These are phyloP conservation scores for Psylliodes chrysocephalus DNA, from an alignment of 2,888 invertebrate species.

Conservation along the genomic window DNA sequence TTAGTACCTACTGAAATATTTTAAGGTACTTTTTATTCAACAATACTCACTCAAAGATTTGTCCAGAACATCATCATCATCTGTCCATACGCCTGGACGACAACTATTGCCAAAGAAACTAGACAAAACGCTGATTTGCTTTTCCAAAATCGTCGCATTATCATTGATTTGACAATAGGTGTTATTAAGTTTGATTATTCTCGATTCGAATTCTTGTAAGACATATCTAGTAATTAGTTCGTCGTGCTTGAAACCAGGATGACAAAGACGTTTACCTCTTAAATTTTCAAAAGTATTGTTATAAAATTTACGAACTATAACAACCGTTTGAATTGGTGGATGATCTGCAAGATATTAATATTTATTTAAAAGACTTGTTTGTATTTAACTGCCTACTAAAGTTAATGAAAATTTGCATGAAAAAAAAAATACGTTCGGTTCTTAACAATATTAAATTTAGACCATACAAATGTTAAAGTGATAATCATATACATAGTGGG, in stretches of 20 bases:
- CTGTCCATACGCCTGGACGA: conserved; percentile 77
- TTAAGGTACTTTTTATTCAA: neutral
- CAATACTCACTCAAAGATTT: conserved; percentile 69
- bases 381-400: too few species aligned
- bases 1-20: neutral
- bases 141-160: conserved; percentile 64
- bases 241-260: conserved; percentile 71
- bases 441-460: too few species aligned
- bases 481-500: too few species aligned
- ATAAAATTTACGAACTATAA: conserved; percentile 67
- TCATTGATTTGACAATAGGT: conserved; percentile 42
- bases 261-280: conserved; percentile 70
- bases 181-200: conserved; percentile 48
- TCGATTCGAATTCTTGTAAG: conserved; percentile 70
- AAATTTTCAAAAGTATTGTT: conserved; percentile 66
- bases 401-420: too few species aligned
- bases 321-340: conserved; percentile 69
- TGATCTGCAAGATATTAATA: conserved; percentile 35
- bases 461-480: too few species aligned
- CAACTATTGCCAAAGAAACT: conserved; percentile 76
- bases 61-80: conserved; percentile 66
- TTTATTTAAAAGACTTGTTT: too few species aligned
- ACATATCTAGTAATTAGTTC: conserved; percentile 71
- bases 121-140: conserved; percentile 71
- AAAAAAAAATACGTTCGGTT: too few species aligned